Evolutionary conservation across 2,888 invertebrate genomes (phyloP).

Genomic region (Philhelius pedissequus): DNA sequence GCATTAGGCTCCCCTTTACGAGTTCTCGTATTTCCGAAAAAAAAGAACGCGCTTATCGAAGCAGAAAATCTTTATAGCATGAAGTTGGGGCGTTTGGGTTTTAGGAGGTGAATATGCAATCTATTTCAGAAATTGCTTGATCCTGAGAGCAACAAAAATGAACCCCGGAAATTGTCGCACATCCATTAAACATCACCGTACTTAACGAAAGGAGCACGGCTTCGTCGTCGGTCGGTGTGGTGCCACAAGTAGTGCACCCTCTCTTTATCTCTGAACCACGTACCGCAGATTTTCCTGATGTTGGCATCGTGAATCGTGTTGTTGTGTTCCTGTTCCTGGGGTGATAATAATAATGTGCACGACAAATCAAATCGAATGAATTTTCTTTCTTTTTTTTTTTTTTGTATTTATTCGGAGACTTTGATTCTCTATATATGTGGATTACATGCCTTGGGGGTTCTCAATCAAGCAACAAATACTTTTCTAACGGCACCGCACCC

Average conservation of each 20-base stretch:
- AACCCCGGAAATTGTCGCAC: constrained; percentile 65
- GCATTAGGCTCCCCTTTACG: not conserved
- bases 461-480: constrained; percentile 53
- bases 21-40: not conserved
- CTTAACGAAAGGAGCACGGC: too few relatives aligned
- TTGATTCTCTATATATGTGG: not conserved
- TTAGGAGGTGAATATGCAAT: constrained; percentile 36
- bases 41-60: constrained; percentile 48
- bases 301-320: constrained; percentile 3
- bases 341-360: constrained; percentile 70
- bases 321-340: constrained; percentile 34
- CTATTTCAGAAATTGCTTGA: constrained; percentile 55
- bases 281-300: constrained; percentile 36
- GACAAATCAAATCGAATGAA: constrained; percentile 71
- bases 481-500: constrained; percentile 15
- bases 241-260: not conserved
- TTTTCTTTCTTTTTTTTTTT: constrained; percentile 14
- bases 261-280: constrained; percentile 30
- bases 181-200: constrained; percentile 55
- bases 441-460: constrained; percentile 7
- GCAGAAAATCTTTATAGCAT: constrained; percentile 51
- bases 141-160: constrained; percentile 2
- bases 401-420: not conserved
- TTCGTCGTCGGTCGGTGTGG: not conserved
- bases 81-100: constrained; percentile 41